A percentile compares a stretch with the other conserved stretches of the same genome.
phyloP scores from a whole-genome alignment of 2,888 invertebrate species.

The Trimorus sp. region DNA sequence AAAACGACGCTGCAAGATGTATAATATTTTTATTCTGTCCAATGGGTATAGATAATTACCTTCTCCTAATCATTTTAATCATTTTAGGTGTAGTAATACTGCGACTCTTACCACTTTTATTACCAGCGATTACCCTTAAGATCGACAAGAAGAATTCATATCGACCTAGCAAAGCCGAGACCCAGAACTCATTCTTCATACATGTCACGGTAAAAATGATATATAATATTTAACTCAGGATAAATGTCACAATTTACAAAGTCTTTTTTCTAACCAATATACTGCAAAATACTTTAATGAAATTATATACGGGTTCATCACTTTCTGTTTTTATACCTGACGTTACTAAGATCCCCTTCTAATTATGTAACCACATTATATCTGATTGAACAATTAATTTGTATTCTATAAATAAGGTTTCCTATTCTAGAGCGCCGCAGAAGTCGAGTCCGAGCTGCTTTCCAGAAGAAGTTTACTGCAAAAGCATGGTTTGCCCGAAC shows the following conservation, averaged over 20 bases:
- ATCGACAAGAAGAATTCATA: neutral
- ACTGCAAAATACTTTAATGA: too few species aligned
- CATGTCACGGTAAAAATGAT: constrained; percentile 4
- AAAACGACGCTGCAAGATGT: too few species aligned
- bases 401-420: neutral
- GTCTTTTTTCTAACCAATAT: too few species aligned
- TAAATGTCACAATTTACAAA: too few species aligned
- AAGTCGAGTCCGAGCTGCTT: neutral
- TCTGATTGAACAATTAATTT: neutral
- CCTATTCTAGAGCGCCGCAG: neutral
- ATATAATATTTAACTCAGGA: too few species aligned
- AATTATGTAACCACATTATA: too few species aligned
- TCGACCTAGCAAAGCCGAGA: constrained; percentile 1
- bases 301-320: too few species aligned
- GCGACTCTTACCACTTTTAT: neutral
- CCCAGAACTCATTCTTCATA: constrained; percentile 7
- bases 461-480: neutral
- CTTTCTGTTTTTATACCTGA: too few species aligned
- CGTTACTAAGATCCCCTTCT: too few species aligned
- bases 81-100: neutral
- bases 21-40: neutral
- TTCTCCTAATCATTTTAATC: neutral
- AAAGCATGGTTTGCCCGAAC: neutral
- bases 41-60: neutral
- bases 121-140: neutral